phyloP scores from a whole-genome alignment of 2,113 vertebrate genomes.

The Melanerpes aurifrons region DNA sequence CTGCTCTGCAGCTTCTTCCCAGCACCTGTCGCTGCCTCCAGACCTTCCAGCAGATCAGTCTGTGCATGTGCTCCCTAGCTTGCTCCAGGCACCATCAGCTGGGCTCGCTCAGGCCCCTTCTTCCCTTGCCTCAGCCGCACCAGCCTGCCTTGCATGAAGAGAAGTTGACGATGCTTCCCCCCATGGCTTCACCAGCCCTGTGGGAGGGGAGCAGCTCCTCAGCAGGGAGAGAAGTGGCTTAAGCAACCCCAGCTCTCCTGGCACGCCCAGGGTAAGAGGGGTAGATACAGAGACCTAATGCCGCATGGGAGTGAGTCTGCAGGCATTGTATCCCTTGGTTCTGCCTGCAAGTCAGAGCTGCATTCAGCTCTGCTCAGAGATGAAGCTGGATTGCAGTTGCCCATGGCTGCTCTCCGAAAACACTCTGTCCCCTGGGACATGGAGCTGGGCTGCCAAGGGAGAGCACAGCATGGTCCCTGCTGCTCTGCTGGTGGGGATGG shows the following conservation, averaged over 20 bases:
- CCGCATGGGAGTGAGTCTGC: background rate
- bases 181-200: background rate
- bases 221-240: rapidly evolving
- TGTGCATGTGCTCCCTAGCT: background rate
- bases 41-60: background rate
- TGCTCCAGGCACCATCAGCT: background rate
- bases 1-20: background rate
- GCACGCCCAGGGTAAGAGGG: background rate
- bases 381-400: background rate
- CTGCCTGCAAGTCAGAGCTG: background rate
- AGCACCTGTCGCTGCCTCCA: background rate
- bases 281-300: background rate
- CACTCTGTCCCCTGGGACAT: background rate
- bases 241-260: background rate
- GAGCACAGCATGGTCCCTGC: rapidly evolving
- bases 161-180: rapidly evolving
- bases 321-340: background rate
- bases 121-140: background rate
- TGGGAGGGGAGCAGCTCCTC: rapidly evolving
- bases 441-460: background rate
- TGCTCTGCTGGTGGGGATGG: background rate
- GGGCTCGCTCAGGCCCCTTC: background rate
- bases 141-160: rapidly evolving
- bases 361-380: background rate
- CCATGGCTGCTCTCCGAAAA: background rate